Percentiles rank a stretch among this genome's conserved stretches.
phyloP scores from a whole-genome alignment of 2,113 vertebrate species.

The Mus spicilegus region DNA sequence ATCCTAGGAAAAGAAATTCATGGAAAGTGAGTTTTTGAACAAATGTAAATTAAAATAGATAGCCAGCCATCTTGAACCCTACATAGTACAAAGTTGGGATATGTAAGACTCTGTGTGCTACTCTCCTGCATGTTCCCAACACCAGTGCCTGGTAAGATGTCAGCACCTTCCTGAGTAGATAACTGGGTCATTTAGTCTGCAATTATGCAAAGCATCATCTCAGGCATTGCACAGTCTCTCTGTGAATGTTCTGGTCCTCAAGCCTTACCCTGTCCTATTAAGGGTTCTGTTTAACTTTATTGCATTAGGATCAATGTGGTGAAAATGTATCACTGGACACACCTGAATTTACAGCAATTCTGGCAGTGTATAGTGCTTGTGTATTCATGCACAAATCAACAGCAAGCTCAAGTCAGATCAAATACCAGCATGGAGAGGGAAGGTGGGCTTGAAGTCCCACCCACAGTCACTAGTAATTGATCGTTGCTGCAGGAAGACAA shows the following conservation, averaged over 20 bases:
- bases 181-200: neutral
- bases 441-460: neutral
- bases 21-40: neutral
- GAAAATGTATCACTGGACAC: no score
- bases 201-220: neutral
- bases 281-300: neutral
- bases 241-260: neutral
- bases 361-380: no score
- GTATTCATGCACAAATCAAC: neutral
- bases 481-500: neutral
- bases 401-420: neutral
- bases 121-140: neutral
- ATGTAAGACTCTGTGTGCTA: neutral
- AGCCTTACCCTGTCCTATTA: neutral
- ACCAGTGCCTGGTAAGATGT: neutral
- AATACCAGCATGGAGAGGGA: neutral
- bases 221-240: neutral
- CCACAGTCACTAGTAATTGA: neutral
- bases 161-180: neutral
- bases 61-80: neutral
- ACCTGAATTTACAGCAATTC: neutral
- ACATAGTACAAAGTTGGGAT: neutral
- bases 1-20: neutral
- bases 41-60: constrained; percentile 1
- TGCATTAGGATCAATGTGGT: neutral